Base-by-base conservation (phyloP, 2,797 vertebrate genomes). In the Cryptoprocta ferox region DNA sequence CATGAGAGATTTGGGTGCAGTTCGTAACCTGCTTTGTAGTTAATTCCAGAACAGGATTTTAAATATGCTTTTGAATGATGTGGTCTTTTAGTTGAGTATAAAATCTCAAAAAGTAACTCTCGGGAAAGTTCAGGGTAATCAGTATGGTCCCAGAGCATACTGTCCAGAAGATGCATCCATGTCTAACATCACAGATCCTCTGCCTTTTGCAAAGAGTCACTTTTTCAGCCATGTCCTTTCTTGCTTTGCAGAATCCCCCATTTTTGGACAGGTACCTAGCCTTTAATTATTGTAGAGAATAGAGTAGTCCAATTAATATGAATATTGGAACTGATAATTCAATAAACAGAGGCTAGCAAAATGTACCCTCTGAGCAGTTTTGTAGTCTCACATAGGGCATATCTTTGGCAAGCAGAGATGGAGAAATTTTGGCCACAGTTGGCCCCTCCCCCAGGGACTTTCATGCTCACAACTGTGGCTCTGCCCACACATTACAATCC, bases 21-120 rank as follows among this genome's bases (percentile, higher is more conserved):
- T 53, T 94, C 10, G 32, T 68, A 56, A 76, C 0, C 35, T 13
- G 13, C n/a, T 75, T 78, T 89, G 39, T 59, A 81, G 16, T 26
- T 92, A 53, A 73, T 91, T 82, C 50, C 26, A 80, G n/a, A 79
- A 68, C 12, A 48, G 30, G 21, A 87, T 94, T 92, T 95, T 73
- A 95, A 94, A 75, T 24, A 66, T 50, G 6, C 10, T 63, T 92
- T 82, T 65, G 48, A 79, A 48, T 26, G 89, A 68, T 28, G 32
- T 50, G 48, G 14, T 37, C 71, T 45, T 93, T 82, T n/a, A 70
- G 21, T 80, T 35, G 83, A 84, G 7, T 50, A 42, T 50, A 75
- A 91, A 90, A 66, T 83, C 14, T 68, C 10, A 63, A 32, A 63
- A n/a, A 53, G 14, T 37, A 84, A 81, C 50, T 53, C 56, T 76